A percentile compares a stretch with the other conserved stretches of the same genome.
Conservation (phyloP, 2,797 vertebrate species). For the Cossypha dichroa region DNA sequence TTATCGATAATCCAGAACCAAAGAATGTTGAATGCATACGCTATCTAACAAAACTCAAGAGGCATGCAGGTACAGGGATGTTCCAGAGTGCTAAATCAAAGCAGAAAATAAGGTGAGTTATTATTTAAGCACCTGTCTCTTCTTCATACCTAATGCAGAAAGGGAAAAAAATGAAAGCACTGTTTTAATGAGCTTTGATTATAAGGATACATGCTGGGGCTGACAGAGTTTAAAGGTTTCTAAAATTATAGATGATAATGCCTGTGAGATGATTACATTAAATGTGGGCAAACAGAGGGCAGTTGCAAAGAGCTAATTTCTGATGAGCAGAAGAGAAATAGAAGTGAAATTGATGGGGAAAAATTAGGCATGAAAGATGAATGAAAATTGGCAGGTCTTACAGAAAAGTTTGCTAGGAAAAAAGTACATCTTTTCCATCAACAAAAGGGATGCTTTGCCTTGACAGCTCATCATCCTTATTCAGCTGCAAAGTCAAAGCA, state of each 20-base stretch:
- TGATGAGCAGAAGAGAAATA: conserved; percentile 33
- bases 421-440: conserved; percentile 25
- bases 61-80: background rate
- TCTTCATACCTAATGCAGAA: background rate
- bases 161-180: background rate
- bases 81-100: conserved; percentile 21
- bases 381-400: conserved; percentile 33
- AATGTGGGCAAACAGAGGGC: conserved; percentile 58
- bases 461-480: conserved; percentile 38
- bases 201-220: background rate
- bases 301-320: conserved; percentile 47
- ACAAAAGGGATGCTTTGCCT: conserved; percentile 16
- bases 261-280: conserved; percentile 16
- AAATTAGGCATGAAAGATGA: conserved; percentile 32
- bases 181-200: conserved; percentile 10
- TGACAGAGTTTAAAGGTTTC: conserved; percentile 35
- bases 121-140: background rate
- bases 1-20: conserved; percentile 35
- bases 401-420: background rate
- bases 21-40: background rate
- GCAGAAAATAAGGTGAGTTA: background rate
- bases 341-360: background rate
- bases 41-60: conserved; percentile 13
- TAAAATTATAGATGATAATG: conserved; percentile 28
- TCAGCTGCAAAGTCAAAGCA: conserved; percentile 53